Evolutionary conservation across 2,113 vertebrate species (phyloP), one percentile per base, ranked within the genome.

Genomic region (Ageneiosus marmoratus): DNA sequence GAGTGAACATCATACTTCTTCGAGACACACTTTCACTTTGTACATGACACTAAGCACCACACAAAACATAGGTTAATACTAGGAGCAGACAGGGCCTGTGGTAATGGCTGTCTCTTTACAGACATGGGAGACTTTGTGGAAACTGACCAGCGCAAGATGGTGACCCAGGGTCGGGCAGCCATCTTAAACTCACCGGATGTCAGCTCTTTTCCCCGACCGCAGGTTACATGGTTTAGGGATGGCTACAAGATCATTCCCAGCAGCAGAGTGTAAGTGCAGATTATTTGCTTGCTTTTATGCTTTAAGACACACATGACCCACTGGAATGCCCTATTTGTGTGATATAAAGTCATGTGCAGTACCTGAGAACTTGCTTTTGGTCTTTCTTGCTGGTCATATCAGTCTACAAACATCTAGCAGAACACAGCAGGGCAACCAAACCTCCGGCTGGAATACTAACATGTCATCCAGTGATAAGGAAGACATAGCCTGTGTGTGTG

Each of bases 171-270:
- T n/a, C 88, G 94, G 62, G 96, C 97, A 0, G 94, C 95, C 0
- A 77, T 98, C 84, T 92, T 99, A 44, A 94, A 92, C 90, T 84
- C 93, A 13, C 92, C 93, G 1, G 87, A 91, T 3, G 93, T 99
- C 67, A 63, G 88, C 77, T 96, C 96, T 86, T 95, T 91, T 20
- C 97, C 98, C 0, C 92, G 88, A 50, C 96, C 96, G 0, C 91
- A 97, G 34, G 96, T 96, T 90, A 98, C 97, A 0, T 99, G 98
- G 98, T 99, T 96, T 85, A 94, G 96, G 90, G 97, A 98, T 0
- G 98, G 98, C 65, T 96, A 96, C 90, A 99, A 99, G 94, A 97
- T 99, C 41, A 95, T 97, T 82, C 97, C 97, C 65, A 96, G 92
- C 94, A 92, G 84, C 92, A 93, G 96, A 94, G 94, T 97, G 98